These are phyloP conservation scores for Rutpela maculata DNA, from an alignment of 2,888 invertebrate genomes.

Conservation along the genomic window DNA sequence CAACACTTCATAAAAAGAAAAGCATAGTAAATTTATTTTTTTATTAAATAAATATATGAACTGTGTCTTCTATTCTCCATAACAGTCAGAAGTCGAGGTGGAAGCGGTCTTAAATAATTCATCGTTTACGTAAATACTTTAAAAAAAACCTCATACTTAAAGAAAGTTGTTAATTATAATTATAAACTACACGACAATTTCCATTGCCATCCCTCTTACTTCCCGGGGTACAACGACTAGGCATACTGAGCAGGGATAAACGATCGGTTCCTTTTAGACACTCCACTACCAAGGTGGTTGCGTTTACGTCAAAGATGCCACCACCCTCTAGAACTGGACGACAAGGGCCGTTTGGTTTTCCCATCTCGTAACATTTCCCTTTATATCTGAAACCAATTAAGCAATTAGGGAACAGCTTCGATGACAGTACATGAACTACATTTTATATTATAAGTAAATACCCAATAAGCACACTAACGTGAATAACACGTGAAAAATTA, in stretches of 20 bases:
- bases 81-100: neutral
- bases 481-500: too few species aligned
- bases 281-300: slow-evolving; percentile 77
- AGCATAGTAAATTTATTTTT: neutral
- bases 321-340: slow-evolving; percentile 70
- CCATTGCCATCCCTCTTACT: slow-evolving; percentile 64
- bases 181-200: slow-evolving; percentile 57
- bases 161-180: slow-evolving; percentile 9
- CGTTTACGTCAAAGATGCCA: slow-evolving; percentile 78
- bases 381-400: slow-evolving; percentile 72
- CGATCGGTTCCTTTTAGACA: slow-evolving; percentile 74
- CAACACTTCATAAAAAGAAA: neutral
- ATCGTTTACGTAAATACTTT: neutral
- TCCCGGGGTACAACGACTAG: slow-evolving; percentile 64
- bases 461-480: too few species aligned
- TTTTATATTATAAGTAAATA: slow-evolving; percentile 50
- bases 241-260: slow-evolving; percentile 62
- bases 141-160: neutral
- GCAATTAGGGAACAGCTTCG: slow-evolving; percentile 33
- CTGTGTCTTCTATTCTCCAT: neutral
- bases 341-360: slow-evolving; percentile 73
- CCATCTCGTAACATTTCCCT: slow-evolving; percentile 74
- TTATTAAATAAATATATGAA: neutral
- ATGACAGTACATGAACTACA: neutral
- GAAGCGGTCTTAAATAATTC: neutral